Percentiles rank a stretch among this genome's conserved stretches.
phyloP scores from a whole-genome alignment of 2,113 vertebrate genomes.

The Chinchilla lanigera region DNA sequence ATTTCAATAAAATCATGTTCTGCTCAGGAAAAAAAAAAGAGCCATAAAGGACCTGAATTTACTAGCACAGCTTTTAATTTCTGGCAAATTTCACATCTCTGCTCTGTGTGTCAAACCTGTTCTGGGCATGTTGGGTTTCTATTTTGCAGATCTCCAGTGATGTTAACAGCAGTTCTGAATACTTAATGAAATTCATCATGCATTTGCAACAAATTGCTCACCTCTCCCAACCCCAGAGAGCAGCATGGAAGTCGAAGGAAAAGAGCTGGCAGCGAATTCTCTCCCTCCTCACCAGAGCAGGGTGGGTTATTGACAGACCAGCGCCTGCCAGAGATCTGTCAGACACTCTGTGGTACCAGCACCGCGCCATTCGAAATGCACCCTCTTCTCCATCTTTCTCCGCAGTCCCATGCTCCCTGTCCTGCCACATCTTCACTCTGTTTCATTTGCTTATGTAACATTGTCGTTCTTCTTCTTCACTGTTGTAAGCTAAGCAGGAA shows the following conservation, averaged over 20 bases:
- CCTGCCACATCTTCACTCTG: neutral
- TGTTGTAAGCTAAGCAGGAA: neutral
- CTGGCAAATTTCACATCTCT: slow-evolving; percentile 79
- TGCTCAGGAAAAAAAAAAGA: slow-evolving; percentile 39
- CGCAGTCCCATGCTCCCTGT: neutral
- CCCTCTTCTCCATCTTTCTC: neutral
- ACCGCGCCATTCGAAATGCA: neutral
- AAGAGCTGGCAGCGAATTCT: slow-evolving; percentile 21
- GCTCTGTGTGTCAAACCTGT: slow-evolving; percentile 79
- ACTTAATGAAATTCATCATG: slow-evolving; percentile 80
- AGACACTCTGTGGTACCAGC: neutral
- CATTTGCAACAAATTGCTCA: slow-evolving; percentile 79
- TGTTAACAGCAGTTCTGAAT: slow-evolving; percentile 81
- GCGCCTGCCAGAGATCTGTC: slow-evolving; percentile 1
- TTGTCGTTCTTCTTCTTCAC: neutral
- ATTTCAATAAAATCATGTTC: slow-evolving; percentile 79
- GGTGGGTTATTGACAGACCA: slow-evolving; percentile 59
- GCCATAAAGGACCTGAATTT: slow-evolving; percentile 75
- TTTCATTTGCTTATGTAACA: neutral
- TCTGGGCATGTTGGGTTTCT: slow-evolving; percentile 80
- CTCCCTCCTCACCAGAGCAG: slow-evolving; percentile 63
- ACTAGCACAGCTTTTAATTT: slow-evolving; percentile 81
- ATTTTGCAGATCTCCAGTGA: slow-evolving; percentile 77
- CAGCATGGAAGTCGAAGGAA: slow-evolving; percentile 42
- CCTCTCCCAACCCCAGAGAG: slow-evolving; percentile 74